phyloP scores from a whole-genome alignment of 2,888 invertebrate species.

The Pomacea canaliculata region DNA sequence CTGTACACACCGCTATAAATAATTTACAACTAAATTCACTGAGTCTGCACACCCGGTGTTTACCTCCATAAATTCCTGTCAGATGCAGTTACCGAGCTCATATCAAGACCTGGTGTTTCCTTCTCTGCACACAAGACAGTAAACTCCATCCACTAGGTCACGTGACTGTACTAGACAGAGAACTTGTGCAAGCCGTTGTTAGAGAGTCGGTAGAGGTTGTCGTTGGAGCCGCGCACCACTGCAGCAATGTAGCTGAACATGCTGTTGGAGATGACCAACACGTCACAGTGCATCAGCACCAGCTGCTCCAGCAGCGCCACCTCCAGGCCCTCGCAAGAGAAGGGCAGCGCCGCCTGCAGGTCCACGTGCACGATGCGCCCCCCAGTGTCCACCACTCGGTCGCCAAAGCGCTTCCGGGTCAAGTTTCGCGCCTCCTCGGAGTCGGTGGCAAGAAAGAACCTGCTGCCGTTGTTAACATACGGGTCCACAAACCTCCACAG shows the following conservation, averaged over 20 bases:
- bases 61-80: too few relatives aligned
- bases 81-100: too few relatives aligned
- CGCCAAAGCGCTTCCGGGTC: constrained; percentile 22
- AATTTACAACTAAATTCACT: too few relatives aligned
- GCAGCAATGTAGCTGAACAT: constrained; percentile 35
- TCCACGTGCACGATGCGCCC: constrained; percentile 32
- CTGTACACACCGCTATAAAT: too few relatives aligned
- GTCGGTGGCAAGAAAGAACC: constrained; percentile 37
- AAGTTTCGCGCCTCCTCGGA: constrained; percentile 28
- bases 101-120: too few relatives aligned
- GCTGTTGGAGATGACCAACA: constrained; percentile 30
- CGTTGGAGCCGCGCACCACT: constrained; percentile 14
- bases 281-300: constrained; percentile 29
- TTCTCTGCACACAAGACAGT: too few relatives aligned
- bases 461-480: constrained; percentile 25
- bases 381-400: constrained; percentile 15
- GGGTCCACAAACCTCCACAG: constrained; percentile 33
- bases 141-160: too few relatives aligned
- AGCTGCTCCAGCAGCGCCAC: constrained; percentile 33
- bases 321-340: constrained; percentile 27
- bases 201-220: constrained; percentile 15
- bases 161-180: too few relatives aligned
- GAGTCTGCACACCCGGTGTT: too few relatives aligned
- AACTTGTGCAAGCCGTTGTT: background rate
- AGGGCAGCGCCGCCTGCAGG: background rate